Base-by-base conservation (phyloP, 2,797 vertebrate genomes). In the Enoplosus armatus region DNA sequence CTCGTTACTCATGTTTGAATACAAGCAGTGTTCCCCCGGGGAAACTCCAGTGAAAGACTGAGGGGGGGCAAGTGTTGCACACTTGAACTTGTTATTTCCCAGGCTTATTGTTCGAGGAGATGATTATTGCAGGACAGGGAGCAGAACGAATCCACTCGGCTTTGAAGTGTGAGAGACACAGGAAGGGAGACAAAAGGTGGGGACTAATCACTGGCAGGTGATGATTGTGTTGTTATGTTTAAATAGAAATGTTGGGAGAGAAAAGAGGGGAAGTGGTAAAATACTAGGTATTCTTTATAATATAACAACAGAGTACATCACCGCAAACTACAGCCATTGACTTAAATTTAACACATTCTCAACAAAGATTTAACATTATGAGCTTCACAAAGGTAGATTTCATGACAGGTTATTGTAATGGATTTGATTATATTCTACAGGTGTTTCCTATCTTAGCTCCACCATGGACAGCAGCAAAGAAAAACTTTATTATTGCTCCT, bases 41-140 rank as follows among this genome's bases (percentile, higher is more conserved):
- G 71, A 59, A 70, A 47, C 75, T 27, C 55, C 1, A 0, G 55
- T 47, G 61, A 85, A 80, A 79, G 50, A 80, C 70, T 20, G 62
- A 79, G 69, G 68, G 69, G 68, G 68, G 72, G 66, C 64, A 77
- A 88, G 71, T 54, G 84, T 43, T 79, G 60, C 70, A 71, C 75
- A 84, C 84, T 85, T 79, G 70, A 86, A 89, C 75, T 86, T 89
- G 83, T 86, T 90, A 90, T 90, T 89, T 89, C 69, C 80, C 35
- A 1, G 24, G 67, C 45, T 83, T 77, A 68, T 83, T 86, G 51
- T 77, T 26, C 1, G 0, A 62, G 55, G 73, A 72, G 79, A 74
- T 80, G 65, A 84, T 85, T 67, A 78, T 61, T 84, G 72, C 29
- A 73, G 74, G 64, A 68, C 48, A 39, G 79, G 60, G 55, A 62